Evolutionary conservation across 1,140 invertebrate genomes (phyloP).

Genomic region (Drosophila lacteicornis): DNA sequence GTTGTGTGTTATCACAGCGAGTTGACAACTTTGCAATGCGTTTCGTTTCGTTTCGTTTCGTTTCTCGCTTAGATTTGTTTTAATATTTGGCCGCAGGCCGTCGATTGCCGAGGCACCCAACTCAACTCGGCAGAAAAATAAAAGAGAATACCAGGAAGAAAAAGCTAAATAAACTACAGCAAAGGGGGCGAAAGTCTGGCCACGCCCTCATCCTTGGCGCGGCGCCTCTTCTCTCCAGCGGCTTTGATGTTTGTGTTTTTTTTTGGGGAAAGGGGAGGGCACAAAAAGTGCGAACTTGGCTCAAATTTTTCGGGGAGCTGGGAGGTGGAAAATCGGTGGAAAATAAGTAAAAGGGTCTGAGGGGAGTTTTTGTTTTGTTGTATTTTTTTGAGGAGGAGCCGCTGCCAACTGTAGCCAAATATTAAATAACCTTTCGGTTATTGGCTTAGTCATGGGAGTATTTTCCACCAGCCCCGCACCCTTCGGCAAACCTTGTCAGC

Average conservation of each 20-base stretch:
- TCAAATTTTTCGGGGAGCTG: constrained; percentile 45
- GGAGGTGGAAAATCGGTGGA: constrained; percentile 32
- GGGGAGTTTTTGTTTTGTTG: constrained; percentile 1
- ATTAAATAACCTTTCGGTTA: constrained; percentile 83
- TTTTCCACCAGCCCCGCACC: neutral
- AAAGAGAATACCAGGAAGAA: constrained; percentile 8
- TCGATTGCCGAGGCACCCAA: constrained; percentile 50
- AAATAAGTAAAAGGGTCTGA: constrained; percentile 11
- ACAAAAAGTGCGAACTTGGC: constrained; percentile 69
- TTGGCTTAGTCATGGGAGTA: constrained; percentile 70
- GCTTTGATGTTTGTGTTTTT: constrained; percentile 65
- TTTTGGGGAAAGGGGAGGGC: neutral
- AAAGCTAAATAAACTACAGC: constrained; percentile 28
- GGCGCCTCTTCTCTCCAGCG: constrained; percentile 17
- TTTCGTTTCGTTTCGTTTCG: constrained; percentile 65
- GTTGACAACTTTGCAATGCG: constrained; percentile 82
- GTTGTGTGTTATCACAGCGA: constrained; percentile 65
- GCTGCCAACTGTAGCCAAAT: constrained; percentile 71
- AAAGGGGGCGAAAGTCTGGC: constrained; percentile 23
- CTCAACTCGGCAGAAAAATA: constrained; percentile 31
- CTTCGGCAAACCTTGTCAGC: neutral
- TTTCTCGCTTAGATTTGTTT: constrained; percentile 73
- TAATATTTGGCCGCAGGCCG: constrained; percentile 76
- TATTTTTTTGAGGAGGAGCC: constrained; percentile 4
- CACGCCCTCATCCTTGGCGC: constrained; percentile 40